Evolutionary conservation across 1,140 invertebrate genomes (phyloP).

Genomic region (Coptotermes formosanus): DNA sequence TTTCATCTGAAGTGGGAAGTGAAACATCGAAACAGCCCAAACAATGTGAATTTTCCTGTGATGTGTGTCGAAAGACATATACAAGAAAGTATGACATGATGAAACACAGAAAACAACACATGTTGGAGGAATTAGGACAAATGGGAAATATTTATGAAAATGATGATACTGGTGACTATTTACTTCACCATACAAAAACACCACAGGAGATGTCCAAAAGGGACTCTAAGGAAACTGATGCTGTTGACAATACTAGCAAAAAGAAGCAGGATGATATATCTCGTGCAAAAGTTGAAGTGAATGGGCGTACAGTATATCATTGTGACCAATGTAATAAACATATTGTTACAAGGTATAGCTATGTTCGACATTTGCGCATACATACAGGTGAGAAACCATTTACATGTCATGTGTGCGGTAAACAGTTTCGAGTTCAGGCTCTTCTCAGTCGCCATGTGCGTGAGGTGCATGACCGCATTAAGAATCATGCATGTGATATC

Average conservation of each 20-base stretch:
- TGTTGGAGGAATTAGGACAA: background rate
- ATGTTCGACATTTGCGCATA: conserved; percentile 59
- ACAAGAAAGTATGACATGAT: conserved; percentile 24
- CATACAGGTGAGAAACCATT: conserved; percentile 73
- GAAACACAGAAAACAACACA: conserved; percentile 24
- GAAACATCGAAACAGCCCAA: background rate
- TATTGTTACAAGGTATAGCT: conserved; percentile 59
- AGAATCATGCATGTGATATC: conserved; percentile 57
- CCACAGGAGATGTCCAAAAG: background rate
- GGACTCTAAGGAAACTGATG: conserved; percentile 24
- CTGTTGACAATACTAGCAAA: conserved; percentile 36
- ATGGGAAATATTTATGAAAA: background rate
- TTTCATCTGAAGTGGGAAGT: background rate
- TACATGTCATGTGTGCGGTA: conserved; percentile 70
- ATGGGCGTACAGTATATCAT: conserved; percentile 53
- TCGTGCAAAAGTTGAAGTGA: conserved; percentile 48
- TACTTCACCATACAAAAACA: background rate
- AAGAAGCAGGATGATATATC: conserved; percentile 49
- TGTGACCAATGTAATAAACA: conserved; percentile 60
- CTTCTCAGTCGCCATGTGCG: conserved; percentile 60
- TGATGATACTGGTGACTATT: background rate
- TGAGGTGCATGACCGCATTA: conserved; percentile 62
- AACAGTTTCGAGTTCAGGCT: conserved; percentile 65
- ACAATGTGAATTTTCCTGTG: background rate
- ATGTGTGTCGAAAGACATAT: background rate